Base-by-base conservation (phyloP, 1,140 invertebrate species). In the Drosophila arawakana region DNA sequence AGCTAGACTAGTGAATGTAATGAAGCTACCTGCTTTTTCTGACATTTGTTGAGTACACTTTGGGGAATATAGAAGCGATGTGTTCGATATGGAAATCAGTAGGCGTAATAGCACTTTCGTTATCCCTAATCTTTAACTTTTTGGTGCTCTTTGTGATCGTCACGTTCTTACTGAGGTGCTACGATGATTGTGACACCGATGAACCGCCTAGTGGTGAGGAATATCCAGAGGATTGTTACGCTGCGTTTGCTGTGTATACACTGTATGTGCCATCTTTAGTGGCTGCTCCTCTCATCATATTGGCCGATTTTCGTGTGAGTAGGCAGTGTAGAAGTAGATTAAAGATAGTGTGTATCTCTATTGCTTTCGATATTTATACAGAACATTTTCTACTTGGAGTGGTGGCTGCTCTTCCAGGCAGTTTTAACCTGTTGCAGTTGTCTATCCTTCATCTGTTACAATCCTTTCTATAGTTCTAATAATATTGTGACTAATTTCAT, bases 401-500 rank as follows among this genome's bases (percentile, higher is more conserved):
- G 76, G 76, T 80, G 71, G 65, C 57, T 73, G 7, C n/a, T 63
- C 0, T 21, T 57, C 10, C 41, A 73, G 7, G 25, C 30, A 1
- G 3, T 34, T 18, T 13, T 57, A 11, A 47, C 50, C 4, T 61
- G 41, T 39, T 55, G 21, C 34, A 49, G 43, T 18, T 73, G 25
- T 4, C 54, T 50, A 2, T n/a, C n/a, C 1, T 67, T 58, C 15
- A n/a, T 13, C 21, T 73, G 71, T 9, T 61, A 77, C 44, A 50
- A 11, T 35, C 39, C 34, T 3, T 74, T 74, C 8, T 74, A 70
- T 49, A 34, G 25, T 11, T 18, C 11, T 5, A 0, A 10, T 37
- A 34, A n/a, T 25, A 21, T 44, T 34, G 6, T 30, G 0, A 11
- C 15, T 0, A 73, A 73, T 54, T 35, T 55, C 7, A 2, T 35